Base-by-base conservation (phyloP, 2,888 invertebrate genomes). In the Athetis lepigone region DNA sequence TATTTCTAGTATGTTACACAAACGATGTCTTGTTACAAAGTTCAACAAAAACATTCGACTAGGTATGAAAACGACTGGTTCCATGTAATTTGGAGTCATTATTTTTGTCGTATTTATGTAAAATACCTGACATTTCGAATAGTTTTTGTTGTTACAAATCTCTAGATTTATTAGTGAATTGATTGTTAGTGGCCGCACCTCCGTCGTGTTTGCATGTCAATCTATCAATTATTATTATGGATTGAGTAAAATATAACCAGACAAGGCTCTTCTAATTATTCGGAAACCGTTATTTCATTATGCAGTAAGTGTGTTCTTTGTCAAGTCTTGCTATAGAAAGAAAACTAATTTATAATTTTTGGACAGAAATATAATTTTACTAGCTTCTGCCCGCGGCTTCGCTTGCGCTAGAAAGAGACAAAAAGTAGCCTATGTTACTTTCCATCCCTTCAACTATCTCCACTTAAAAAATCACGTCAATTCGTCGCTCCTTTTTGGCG, bases 151-250 rank as follows among this genome's bases (percentile, higher is more conserved):
- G 46, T 76, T 65, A 46, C 42, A 65, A 77, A 78, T 71, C 54
- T 51, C 42, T 29, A 65, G 68, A 78, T 75, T 75, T 70, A 77
- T 77, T 70, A 51, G 21, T 21, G 58, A 63, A 55, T 64, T 67
- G 64, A 78, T 75, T 70, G 70, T 60, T 55, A 23, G 62, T 19
- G 43, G 40, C 61, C 62, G 18, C 73, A 49, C 61, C 69, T 63
- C 25, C 1, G 9, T 55, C n/a, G 13, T 47, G 27, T 46, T 60
- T 55, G 61, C 62, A 76, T 69, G 52, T 63, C 51, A 47, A 61
- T 68, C 57, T 57, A 74, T 77, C 63, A 76, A 65, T 64, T 71
- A 59, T 60, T 49, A 68, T 56, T 64, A 72, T 25, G 27, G 27
- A 56, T 55, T 56, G 29, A 11, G 27, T 39, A 64, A 47, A 39